These are phyloP conservation scores for Drosophila recens DNA, from an alignment of 2,888 invertebrate genomes.

Conservation along the genomic window DNA sequence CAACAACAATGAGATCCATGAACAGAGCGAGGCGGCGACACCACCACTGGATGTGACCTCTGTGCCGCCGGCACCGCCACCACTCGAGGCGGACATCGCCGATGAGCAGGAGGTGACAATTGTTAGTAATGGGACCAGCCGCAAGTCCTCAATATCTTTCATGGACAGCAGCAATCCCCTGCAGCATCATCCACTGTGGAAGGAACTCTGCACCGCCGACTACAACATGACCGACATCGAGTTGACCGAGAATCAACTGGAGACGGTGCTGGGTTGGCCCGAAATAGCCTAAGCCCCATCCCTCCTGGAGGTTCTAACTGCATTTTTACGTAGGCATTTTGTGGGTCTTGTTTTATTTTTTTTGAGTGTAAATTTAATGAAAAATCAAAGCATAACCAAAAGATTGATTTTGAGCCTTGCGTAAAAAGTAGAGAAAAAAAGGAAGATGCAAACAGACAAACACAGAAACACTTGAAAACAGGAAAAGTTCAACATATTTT, in stretches of 20 bases:
- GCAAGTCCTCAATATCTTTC: conserved; percentile 76
- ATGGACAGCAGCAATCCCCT: conserved; percentile 82
- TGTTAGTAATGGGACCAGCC: conserved; percentile 53
- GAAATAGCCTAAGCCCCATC: conserved; percentile 60
- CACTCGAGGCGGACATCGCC: conserved; percentile 17
- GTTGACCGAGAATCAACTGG: conserved; percentile 75
- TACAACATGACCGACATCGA: conserved; percentile 80
- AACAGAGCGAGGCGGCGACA: conserved; percentile 7
- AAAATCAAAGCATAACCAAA: conserved; percentile 49
- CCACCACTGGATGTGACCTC: conserved; percentile 10
- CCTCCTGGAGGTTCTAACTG: conserved; percentile 3
- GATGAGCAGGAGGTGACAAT: conserved; percentile 5
- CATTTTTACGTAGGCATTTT: conserved; percentile 49
- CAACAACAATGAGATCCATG: conserved; percentile 1
- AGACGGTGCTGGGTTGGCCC: conserved; percentile 79
- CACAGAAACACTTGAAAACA: conserved; percentile 43
- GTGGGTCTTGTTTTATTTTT: conserved; percentile 18
- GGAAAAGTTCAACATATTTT: conserved; percentile 60
- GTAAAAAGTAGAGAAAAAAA: conserved; percentile 22
- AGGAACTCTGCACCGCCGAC: conserved; percentile 83
- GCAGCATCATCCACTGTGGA: conserved; percentile 76
- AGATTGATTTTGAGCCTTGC: conserved; percentile 65
- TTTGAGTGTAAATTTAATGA: conserved; percentile 8
- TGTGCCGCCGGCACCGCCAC: conserved; percentile 40
- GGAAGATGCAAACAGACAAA: conserved; percentile 44